Evolutionary conservation across 2,888 invertebrate species (phyloP), one percentile per base, ranked within the genome.

Genomic region (Caenorhabditis macrosperma): DNA sequence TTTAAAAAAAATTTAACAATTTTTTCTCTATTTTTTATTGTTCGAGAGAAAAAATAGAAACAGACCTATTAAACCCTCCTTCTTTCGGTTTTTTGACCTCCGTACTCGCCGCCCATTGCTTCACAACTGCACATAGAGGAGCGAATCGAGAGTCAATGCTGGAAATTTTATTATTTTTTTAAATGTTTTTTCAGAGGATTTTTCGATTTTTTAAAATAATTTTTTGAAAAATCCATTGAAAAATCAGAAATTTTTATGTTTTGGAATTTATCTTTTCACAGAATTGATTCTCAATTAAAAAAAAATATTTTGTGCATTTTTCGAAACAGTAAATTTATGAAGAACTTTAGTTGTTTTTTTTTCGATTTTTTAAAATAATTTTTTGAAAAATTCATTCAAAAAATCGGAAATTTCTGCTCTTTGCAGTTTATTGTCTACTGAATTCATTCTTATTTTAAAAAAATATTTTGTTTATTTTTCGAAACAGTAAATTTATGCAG

Each of bases 41-140:
- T n/a, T n/a, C n/a, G n/a, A n/a, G 44, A 9, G 33, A 33, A 33
- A 44, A 44, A 44, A 17, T 44, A 82, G 20, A 44, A 44, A 44
- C 4, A 20, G 4, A 44, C 85, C 85, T 85, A 54, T 85, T 85
- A 64, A 84, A 84, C 3, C 78, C 78, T 12, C 78, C 82, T 20
- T 81, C 61, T 48, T 66, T 71, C 10, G 86, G 86, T 33, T 81
- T 71, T 44, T 82, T 83, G 9, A 86, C 78, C 12, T 68, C 72
- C 2, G 80, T 71, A 24, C 48, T 68, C 0, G 66, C 38, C 10
- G 83, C 84, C 86, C 86, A 86, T 17, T 74, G 28, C 59, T 86
- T 86, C 17, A 85, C 82, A 28, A 86, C 22, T 15, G 60, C 75
- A 48, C 75, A 75, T 6, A 80, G 28, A 24, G 75, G 64, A 1